Evolutionary conservation across 1,140 invertebrate genomes (phyloP).

Genomic region (Polypedilum vanderplanki): DNA sequence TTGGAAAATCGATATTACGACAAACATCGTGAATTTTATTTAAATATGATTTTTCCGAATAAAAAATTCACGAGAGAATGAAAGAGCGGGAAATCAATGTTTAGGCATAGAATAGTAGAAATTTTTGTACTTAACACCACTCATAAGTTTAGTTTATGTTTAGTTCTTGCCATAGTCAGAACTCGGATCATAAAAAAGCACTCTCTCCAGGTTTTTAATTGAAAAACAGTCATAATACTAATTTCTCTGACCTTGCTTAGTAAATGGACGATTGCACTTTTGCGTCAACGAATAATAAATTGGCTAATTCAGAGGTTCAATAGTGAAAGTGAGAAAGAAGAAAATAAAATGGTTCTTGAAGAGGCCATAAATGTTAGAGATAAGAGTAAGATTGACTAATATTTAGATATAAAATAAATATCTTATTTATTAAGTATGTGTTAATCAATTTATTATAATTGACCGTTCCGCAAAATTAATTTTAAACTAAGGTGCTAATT

Average conservation of each 20-base stretch:
- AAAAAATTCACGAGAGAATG: neutral
- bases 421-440: too few species aligned
- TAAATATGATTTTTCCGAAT: conserved; percentile 14
- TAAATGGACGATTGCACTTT: conserved; percentile 1
- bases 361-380: neutral
- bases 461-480: too few species aligned
- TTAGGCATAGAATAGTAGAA: neutral
- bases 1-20: neutral
- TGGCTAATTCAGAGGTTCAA: neutral
- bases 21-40: conserved; percentile 16
- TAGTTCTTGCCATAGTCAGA: conserved; percentile 7
- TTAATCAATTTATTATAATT: too few species aligned
- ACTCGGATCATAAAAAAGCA: neutral
- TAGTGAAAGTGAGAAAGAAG: neutral
- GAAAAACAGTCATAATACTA: neutral
- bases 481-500: neutral
- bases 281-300: neutral
- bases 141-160: neutral
- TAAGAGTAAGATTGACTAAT: neutral
- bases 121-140: neutral
- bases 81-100: neutral
- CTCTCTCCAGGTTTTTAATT: neutral
- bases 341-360: neutral
- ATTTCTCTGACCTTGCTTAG: neutral
- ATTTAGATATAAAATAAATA: neutral